These are phyloP conservation scores for Dermochelys coriacea DNA, from an alignment of 2,797 vertebrate species.

Conservation along the genomic window DNA sequence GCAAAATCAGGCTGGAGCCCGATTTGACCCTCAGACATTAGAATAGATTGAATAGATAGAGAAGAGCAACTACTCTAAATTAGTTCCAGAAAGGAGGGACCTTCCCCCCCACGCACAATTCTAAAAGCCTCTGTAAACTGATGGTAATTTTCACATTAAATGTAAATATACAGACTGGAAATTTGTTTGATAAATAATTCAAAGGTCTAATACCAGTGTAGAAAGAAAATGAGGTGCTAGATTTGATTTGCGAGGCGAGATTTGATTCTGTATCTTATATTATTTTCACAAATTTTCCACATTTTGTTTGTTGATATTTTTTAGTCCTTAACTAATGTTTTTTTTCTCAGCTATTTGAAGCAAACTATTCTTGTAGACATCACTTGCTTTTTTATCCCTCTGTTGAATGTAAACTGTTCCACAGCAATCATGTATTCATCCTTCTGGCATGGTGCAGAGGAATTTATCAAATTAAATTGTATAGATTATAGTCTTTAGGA, in stretches of 20 bases:
- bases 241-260: neutral
- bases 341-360: neutral
- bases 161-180: conserved; percentile 56
- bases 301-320: neutral
- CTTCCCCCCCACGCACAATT: conserved; percentile 16
- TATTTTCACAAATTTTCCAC: neutral
- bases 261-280: neutral
- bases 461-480: neutral
- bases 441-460: neutral
- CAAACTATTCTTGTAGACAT: neutral
- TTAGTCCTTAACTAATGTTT: neutral
- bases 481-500: neutral
- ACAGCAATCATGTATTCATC: fast-evolving
- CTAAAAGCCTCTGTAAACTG: conserved; percentile 57
- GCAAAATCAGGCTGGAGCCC: fast-evolving
- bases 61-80: neutral
- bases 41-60: neutral
- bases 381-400: neutral
- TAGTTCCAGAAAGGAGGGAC: neutral
- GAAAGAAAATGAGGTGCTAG: neutral
- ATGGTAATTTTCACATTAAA: conserved; percentile 67
- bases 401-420: neutral
- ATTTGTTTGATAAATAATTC: conserved; percentile 75
- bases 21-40: neutral
- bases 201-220: conserved; percentile 48